Conservation (phyloP, 2,113 vertebrate genomes). For the Pantherophis guttatus region DNA sequence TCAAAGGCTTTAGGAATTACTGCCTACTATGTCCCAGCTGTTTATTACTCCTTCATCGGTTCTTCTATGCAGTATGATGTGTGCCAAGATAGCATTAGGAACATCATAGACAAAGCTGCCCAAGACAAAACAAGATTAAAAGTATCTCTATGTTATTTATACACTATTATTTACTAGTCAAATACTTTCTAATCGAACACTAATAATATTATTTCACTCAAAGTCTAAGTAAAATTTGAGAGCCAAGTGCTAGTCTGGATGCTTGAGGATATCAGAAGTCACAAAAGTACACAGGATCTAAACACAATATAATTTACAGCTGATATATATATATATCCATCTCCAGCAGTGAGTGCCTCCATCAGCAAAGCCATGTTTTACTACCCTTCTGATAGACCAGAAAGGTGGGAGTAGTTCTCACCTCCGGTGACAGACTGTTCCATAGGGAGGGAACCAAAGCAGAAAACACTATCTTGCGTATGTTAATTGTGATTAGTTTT, state of each 20-base stretch:
- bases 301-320: neutral
- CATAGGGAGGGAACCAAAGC: neutral
- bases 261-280: neutral
- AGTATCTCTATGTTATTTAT: neutral
- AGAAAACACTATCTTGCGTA: neutral
- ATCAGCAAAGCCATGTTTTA: neutral
- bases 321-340: neutral
- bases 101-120: neutral
- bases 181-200: neutral
- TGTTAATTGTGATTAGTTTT: neutral
- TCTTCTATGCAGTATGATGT: neutral
- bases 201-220: neutral
- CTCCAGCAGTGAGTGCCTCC: neutral
- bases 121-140: neutral
- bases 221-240: neutral
- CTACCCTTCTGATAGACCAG: neutral
- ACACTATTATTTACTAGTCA: neutral
- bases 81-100: neutral
- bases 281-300: neutral
- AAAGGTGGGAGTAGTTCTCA: too few species aligned
- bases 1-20: neutral
- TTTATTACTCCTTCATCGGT: neutral
- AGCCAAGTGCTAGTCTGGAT: neutral
- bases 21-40: too few species aligned
- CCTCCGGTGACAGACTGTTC: neutral